Percentiles rank a stretch among this genome's conserved stretches.
Conservation (phyloP, 1,140 invertebrate species). For the Nephila pilipes region DNA sequence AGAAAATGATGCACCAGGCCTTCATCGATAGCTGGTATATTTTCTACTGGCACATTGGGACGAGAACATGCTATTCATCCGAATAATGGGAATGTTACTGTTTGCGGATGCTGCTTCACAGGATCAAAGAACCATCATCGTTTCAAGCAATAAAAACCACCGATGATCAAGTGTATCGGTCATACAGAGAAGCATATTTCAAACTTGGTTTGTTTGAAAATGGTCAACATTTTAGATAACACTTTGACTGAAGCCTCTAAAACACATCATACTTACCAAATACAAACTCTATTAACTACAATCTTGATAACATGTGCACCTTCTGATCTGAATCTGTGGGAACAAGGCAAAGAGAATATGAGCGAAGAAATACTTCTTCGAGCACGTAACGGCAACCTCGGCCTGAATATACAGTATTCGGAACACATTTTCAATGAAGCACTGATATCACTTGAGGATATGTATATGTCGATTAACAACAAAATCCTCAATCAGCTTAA, state of each 20-base stretch:
- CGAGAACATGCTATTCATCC: background rate
- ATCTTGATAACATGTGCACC: too few species aligned
- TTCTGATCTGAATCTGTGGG: background rate
- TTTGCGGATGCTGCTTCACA: slow-evolving; percentile 80
- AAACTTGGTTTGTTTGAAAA: slow-evolving; percentile 14
- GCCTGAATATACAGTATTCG: background rate
- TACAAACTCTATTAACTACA: background rate
- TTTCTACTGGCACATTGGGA: background rate
- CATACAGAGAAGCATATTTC: slow-evolving; percentile 6
- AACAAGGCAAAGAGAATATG: too few species aligned
- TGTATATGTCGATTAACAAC: too few species aligned
- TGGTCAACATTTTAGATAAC: slow-evolving; percentile 7
- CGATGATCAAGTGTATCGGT: background rate
- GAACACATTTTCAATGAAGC: background rate
- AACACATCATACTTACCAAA: slow-evolving; percentile 10
- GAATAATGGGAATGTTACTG: slow-evolving; percentile 77
- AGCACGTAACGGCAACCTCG: too few species aligned
- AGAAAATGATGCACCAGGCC: background rate
- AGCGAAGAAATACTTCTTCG: background rate
- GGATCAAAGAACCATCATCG: slow-evolving; percentile 81
- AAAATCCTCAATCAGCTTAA: too few species aligned
- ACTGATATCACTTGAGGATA: background rate
- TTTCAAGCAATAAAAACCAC: slow-evolving; percentile 80
- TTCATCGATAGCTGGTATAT: too few species aligned
- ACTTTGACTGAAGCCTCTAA: background rate